Conservation (phyloP, 2,888 invertebrate genomes). For the Hypena proboscidalis region DNA sequence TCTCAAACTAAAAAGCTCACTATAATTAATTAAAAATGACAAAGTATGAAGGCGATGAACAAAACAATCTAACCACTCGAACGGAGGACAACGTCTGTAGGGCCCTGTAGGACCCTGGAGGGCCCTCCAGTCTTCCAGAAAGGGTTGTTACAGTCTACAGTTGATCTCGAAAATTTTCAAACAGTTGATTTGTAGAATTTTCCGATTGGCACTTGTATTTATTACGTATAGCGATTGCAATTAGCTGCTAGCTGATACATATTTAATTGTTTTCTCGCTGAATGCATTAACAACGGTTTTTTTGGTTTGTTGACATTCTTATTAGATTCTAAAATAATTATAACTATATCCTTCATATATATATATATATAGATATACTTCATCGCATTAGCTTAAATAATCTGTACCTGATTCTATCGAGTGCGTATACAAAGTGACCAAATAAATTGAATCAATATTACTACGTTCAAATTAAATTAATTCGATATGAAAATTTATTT, state of each 20-base stretch:
- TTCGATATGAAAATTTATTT: too few relatives aligned
- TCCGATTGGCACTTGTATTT: constrained; percentile 64
- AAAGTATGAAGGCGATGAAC: constrained; percentile 45
- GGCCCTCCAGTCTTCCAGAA: constrained; percentile 56
- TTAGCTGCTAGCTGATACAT: constrained; percentile 4
- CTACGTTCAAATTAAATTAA: too few relatives aligned
- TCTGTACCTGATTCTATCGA: too few relatives aligned
- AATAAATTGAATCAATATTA: too few relatives aligned
- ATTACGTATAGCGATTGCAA: constrained; percentile 51
- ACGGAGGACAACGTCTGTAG: constrained; percentile 54
- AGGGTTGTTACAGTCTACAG: constrained; percentile 76
- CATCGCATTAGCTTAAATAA: too few relatives aligned
- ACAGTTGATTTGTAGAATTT: constrained; percentile 78
- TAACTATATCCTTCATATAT: too few relatives aligned
- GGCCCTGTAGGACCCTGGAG: constrained; percentile 44
- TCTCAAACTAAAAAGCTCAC: constrained; percentile 16
- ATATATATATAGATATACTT: too few relatives aligned
- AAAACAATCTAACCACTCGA: constrained; percentile 43
- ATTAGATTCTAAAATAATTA: too few relatives aligned
- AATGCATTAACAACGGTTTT: not conserved
- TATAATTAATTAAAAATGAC: constrained; percentile 44
- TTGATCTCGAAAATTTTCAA: constrained; percentile 64
- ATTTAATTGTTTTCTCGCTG: not conserved
- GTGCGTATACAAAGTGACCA: too few relatives aligned
- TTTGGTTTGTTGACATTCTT: not conserved